These are phyloP conservation scores for Ivindomyrus marchei DNA, from an alignment of 2,113 vertebrate genomes.

Conservation along the genomic window DNA sequence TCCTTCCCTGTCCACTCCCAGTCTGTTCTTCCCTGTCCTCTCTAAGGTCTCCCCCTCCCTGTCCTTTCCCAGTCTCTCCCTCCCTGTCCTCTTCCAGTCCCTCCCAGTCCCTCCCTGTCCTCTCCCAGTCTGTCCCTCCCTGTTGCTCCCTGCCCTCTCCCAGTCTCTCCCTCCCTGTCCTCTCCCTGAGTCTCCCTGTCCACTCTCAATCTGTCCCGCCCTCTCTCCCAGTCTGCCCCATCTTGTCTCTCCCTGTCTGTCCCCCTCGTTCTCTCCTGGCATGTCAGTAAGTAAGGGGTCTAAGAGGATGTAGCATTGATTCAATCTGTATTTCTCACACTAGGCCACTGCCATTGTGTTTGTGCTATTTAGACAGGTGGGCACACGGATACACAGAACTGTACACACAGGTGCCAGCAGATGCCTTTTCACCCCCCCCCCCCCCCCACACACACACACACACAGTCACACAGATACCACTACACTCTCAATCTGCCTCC, in stretches of 20 bases:
- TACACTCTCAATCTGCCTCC: background rate
- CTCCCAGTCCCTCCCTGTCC: background rate
- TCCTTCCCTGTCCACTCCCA: background rate
- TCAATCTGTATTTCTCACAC: background rate
- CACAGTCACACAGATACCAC: background rate
- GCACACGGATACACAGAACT: background rate
- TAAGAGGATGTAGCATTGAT: background rate
- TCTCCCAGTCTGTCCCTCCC: background rate
- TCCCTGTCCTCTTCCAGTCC: background rate
- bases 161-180: background rate
- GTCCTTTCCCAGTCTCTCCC: background rate
- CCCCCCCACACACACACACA: background rate
- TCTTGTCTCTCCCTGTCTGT: background rate
- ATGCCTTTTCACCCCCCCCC: background rate
- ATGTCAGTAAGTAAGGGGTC: conserved; percentile 21
- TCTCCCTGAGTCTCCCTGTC: background rate
- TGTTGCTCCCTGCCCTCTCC: background rate
- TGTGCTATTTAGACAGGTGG: background rate
- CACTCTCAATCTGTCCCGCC: background rate
- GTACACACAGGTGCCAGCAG: background rate
- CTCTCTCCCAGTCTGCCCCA: background rate
- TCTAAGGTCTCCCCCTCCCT: background rate
- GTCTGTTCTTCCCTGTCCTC: too few relatives aligned
- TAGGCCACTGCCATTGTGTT: background rate
- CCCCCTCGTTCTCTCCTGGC: background rate